phyloP scores from a whole-genome alignment of 2,113 vertebrate genomes.

The Percina caprodes region DNA sequence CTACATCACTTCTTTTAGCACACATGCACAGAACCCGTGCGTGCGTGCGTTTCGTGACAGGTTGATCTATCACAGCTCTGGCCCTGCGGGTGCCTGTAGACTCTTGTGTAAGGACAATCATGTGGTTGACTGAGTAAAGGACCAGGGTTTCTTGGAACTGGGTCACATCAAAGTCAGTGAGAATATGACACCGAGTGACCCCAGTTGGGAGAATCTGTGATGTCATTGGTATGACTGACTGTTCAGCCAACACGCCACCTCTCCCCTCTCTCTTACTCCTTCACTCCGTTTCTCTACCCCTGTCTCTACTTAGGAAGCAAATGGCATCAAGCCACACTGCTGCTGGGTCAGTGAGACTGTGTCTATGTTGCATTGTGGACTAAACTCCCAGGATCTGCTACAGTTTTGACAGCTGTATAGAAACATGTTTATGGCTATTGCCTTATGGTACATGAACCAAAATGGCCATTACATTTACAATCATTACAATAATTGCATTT shows the following conservation, averaged over 20 bases:
- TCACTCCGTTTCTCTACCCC: constrained; percentile 8
- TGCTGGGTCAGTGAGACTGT: constrained; percentile 13
- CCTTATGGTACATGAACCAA: constrained; percentile 22
- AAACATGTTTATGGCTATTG: constrained; percentile 30
- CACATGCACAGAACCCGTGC: neutral
- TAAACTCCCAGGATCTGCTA: constrained; percentile 6
- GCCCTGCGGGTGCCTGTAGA: constrained; percentile 63
- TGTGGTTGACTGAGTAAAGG: constrained; percentile 70
- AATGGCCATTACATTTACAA: neutral
- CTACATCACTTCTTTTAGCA: constrained; percentile 46
- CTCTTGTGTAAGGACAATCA: constrained; percentile 75
- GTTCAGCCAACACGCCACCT: constrained; percentile 29
- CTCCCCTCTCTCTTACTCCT: neutral
- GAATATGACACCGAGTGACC: constrained; percentile 71
- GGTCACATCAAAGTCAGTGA: constrained; percentile 78
- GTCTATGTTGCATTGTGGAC: constrained; percentile 18
- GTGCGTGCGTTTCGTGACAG: constrained; percentile 53
- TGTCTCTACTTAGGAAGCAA: constrained; percentile 31
- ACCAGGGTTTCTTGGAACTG: constrained; percentile 74
- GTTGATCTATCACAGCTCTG: constrained; percentile 77
- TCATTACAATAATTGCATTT: constrained; percentile 20
- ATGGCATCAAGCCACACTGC: constrained; percentile 25
- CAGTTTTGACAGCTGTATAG: constrained; percentile 33
- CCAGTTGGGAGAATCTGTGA: constrained; percentile 57
- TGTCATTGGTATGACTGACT: constrained; percentile 64